Percentiles rank a stretch among this genome's conserved stretches.
Conservation (phyloP, 2,113 vertebrate species). For the Antechinus flavipes region DNA sequence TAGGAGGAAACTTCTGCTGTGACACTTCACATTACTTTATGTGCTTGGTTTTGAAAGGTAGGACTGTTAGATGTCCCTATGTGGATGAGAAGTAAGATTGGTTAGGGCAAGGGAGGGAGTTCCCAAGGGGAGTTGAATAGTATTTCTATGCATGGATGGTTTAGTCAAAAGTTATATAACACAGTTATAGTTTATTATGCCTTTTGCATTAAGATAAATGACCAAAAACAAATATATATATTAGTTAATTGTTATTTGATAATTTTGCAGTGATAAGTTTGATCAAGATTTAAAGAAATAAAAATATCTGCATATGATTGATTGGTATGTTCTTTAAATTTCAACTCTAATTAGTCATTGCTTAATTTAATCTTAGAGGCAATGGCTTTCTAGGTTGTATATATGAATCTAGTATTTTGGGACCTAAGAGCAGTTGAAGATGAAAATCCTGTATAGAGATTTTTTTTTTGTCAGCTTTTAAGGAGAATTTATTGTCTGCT, state of each 20-base stretch:
- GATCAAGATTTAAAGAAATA: neutral
- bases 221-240: neutral
- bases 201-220: conserved; percentile 8
- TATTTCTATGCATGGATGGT: neutral
- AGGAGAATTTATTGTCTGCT: neutral
- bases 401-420: neutral
- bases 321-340: conserved; percentile 1
- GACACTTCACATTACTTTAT: neutral
- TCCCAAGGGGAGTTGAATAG: neutral
- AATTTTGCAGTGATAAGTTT: neutral
- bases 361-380: conserved; percentile 36
- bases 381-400: neutral
- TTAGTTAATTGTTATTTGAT: neutral
- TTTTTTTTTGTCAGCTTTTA: neutral
- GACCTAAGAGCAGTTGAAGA: neutral
- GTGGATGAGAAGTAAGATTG: neutral
- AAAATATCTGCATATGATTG: neutral
- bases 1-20: neutral
- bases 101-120: neutral
- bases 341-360: neutral
- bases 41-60: neutral
- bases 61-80: neutral
- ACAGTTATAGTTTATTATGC: neutral
- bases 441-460: neutral
- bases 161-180: neutral